Conservation (phyloP, 1,140 invertebrate genomes). For the Formica selysi region DNA sequence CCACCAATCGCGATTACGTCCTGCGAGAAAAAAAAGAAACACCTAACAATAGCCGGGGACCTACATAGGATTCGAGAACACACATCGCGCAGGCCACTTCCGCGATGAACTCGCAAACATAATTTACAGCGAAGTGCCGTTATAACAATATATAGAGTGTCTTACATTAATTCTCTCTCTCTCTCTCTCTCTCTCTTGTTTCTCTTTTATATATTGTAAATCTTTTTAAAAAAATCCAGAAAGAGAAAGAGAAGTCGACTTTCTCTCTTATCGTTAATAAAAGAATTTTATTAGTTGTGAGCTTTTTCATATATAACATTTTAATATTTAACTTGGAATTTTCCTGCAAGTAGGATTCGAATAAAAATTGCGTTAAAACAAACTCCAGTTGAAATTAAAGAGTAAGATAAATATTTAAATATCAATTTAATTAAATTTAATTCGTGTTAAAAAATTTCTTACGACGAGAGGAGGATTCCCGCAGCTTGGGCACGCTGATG, state of each 20-base stretch:
- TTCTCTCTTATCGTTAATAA: not conserved
- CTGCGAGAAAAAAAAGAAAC: slow-evolving; percentile 35
- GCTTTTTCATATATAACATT: slow-evolving; percentile 26
- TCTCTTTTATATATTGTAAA: not conserved
- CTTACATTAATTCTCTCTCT: not conserved
- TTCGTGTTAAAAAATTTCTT: slow-evolving; percentile 14
- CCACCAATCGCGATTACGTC: slow-evolving; percentile 57
- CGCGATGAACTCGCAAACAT: slow-evolving; percentile 40
- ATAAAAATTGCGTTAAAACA: slow-evolving; percentile 27
- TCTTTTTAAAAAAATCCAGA: not conserved
- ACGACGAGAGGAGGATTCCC: slow-evolving; percentile 4
- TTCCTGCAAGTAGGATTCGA: not conserved
- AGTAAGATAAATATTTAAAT: slow-evolving; percentile 1
- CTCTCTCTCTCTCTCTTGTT: not conserved
- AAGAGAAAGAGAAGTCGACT: not conserved
- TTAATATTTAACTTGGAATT: slow-evolving; percentile 25
- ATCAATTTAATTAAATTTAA: slow-evolving; percentile 34
- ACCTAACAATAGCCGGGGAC: slow-evolving; percentile 44
- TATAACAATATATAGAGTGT: not conserved
- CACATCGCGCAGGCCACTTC: slow-evolving; percentile 40
- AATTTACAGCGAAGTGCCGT: slow-evolving; percentile 34
- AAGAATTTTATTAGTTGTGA: slow-evolving; percentile 11
- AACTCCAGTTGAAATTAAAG: not conserved
- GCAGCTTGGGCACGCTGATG: not conserved
- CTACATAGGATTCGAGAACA: slow-evolving; percentile 56